Base-by-base conservation (phyloP, 92 coral and sea anemone genomes). In the Ricordea florida region DNA sequence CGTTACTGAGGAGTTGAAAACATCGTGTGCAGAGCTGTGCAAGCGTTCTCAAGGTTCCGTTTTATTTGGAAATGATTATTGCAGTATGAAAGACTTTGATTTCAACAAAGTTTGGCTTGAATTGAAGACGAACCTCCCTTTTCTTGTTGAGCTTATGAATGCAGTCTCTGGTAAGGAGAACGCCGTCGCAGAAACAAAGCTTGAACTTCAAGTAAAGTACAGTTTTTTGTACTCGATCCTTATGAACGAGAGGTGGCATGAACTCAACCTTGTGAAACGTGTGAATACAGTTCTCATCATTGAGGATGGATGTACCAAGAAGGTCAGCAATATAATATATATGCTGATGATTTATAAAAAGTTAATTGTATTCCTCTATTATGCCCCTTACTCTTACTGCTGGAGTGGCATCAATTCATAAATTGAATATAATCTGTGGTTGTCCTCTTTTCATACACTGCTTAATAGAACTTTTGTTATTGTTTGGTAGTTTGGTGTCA, bases 241-340 rank as follows among this genome's bases (percentile, higher is more conserved):
- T 7, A 80, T 80, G 91, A 66, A 40, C 44, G 87, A 62, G 25
- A 52, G 91, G 51, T 86, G 83, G 91, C 83, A 86, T 57, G 91
- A 86, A 48, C 78, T 86, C n/a, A 80, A 31, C 33, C 63, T 75
- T 9, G 70, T 76, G 23, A 82, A 85, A 55, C 88, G 89, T 18
- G 58, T 90, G 43, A 80, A 74, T 26, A 75, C 91, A 59, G 75
- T 89, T 34, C 81, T 89, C 35, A 37, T 89, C 64, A 84, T 84
- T 43, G 90, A 89, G 52, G 84, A 85, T 69, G 94, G 90, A 66
- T 89, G 90, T 61, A 89, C 83, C 51, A 89, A 89, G 69, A 84
- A 89, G 81, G 94, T 84, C 52, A 50, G 41, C 0, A 18, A 6
- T n/a, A 0, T 30, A 15, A n/a, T n/a, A 16, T n/a, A 0, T 16